Base-by-base conservation (phyloP, 2,113 vertebrate genomes). In the Crocuta crocuta region DNA sequence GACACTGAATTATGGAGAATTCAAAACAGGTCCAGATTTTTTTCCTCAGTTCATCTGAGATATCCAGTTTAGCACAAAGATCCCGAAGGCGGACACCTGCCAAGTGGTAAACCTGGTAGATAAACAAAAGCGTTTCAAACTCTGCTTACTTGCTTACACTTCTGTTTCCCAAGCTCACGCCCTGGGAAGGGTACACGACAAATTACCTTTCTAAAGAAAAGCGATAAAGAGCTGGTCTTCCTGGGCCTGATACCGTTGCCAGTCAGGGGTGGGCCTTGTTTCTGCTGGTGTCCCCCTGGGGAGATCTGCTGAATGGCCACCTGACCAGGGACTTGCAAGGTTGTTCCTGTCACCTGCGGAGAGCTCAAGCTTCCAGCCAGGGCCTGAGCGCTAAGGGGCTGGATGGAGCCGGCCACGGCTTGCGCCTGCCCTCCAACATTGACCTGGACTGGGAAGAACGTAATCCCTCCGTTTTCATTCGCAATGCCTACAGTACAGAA, bases 381-480 rank as follows among this genome's bases (percentile, higher is more conserved):
- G 17, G 99, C 94, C 96, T 99, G 98, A 28, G 99, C 98, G 15
- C 98, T 99, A 76, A 99, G 99, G 1, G 99, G 99, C 93, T 99
- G 99, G 48, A 99, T 98, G 74, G 99, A 97, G 58, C 99, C 97
- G 0, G 99, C 79, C 5, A 99, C 98, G 3, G 98, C 94, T 2
- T 98, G 99, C 4, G 99, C 96, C 98, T 99, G 99, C 0, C 99
- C 97, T 0, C 98, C 98, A 4, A 99, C 98, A 0, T 99, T 99
- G 1, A 99, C 99, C 12, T 99, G 99, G 9, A 99, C 99, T 0
- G 99, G 99, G 95, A 99, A 99, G 98, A 99, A 99, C 0, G 99
- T 99, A 94, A 99, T 99, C 39, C 99, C 99, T 97, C 99, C 99
- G 1, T 99, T 99, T 98, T 99, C 99, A 94, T 99, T 99, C 98